Conservation (phyloP, 92 coral and sea anemone genomes). For the Pocillopora meandrina region DNA sequence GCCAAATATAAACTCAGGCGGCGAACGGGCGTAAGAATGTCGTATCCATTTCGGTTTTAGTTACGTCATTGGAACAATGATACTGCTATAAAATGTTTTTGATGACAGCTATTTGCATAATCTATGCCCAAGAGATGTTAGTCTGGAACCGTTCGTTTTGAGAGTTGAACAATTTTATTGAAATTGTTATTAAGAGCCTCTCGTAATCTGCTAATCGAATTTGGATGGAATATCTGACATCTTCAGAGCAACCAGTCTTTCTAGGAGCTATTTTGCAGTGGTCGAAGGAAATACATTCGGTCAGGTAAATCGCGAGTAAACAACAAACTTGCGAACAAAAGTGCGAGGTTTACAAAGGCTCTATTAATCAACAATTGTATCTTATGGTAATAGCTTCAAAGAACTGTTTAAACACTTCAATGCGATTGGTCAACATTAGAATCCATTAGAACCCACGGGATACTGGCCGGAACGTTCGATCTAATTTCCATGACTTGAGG, state of each 20-base stretch:
- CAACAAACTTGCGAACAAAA: slow-evolving; percentile 10
- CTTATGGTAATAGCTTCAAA: slow-evolving; percentile 34
- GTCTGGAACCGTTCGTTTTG: neutral
- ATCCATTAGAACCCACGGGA: slow-evolving; percentile 1
- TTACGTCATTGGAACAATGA: neutral
- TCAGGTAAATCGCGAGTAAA: neutral
- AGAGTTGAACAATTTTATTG: neutral
- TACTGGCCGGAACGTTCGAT: neutral
- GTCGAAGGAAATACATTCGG: neutral
- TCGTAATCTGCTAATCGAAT: neutral
- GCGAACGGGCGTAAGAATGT: neutral
- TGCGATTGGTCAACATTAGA: slow-evolving; percentile 45
- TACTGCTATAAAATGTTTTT: neutral
- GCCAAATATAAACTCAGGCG: neutral
- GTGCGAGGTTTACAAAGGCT: slow-evolving; percentile 37
- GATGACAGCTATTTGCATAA: slow-evolving; percentile 14
- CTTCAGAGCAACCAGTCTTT: neutral
- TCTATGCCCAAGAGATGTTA: neutral
- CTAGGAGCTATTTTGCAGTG: neutral
- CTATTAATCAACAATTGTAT: slow-evolving; percentile 3
- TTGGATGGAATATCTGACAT: neutral
- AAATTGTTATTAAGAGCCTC: neutral
- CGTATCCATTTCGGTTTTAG: neutral
- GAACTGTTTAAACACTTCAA: slow-evolving; percentile 40
- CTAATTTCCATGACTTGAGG: neutral